Conservation (phyloP, 2,888 invertebrate species). For the Chaitophorus viminalis region DNA sequence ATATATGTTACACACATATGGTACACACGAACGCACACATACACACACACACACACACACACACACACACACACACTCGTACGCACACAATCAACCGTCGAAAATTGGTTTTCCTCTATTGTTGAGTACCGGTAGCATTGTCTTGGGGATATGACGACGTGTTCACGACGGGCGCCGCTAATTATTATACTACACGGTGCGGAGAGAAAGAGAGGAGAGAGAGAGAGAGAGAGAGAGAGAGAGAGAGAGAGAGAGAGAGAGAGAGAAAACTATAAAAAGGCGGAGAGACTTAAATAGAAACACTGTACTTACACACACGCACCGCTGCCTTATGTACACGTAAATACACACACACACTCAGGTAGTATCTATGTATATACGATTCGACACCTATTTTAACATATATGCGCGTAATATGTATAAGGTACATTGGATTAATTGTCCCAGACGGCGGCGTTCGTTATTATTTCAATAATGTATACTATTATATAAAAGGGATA, state of each 20-base stretch:
- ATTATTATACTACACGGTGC: constrained; percentile 40
- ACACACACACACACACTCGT: no score
- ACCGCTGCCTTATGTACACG: not conserved
- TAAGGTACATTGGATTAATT: not conserved
- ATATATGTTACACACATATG: not conserved
- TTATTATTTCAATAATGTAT: not conserved
- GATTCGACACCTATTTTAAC: not conserved
- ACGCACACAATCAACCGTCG: constrained; percentile 48
- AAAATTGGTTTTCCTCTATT: constrained; percentile 60
- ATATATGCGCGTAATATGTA: not conserved
- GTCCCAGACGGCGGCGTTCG: not conserved
- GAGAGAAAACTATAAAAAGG: constrained; percentile 7
- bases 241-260: not conserved
- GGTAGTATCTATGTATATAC: not conserved
- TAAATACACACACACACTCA: not conserved
- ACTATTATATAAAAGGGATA: constrained; percentile 6
- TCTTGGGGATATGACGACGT: constrained; percentile 49
- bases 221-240: not conserved
- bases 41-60: not conserved
- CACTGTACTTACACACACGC: not conserved
- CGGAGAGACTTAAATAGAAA: constrained; percentile 46
- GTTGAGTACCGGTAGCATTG: constrained; percentile 54
- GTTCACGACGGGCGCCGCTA: constrained; percentile 61
- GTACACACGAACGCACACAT: not conserved
- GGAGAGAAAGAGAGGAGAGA: not conserved